Evolutionary conservation across 2,888 invertebrate genomes (phyloP).

Genomic region (Agonopterix arenella): DNA sequence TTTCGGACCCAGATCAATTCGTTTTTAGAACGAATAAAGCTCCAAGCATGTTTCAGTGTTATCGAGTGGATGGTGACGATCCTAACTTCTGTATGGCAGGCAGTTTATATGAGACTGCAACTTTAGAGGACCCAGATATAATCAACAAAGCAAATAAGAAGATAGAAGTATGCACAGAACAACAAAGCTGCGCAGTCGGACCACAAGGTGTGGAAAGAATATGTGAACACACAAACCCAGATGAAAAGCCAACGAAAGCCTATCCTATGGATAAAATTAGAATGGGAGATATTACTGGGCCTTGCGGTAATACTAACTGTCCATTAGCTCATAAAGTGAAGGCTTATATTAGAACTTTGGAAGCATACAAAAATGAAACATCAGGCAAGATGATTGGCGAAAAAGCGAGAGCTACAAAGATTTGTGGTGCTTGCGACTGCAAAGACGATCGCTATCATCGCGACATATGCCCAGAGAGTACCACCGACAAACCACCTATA

Average conservation of each 20-base stretch:
- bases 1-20: conserved; percentile 54
- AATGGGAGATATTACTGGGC: conserved; percentile 67
- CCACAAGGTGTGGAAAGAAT: conserved; percentile 17
- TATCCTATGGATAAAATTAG: conserved; percentile 55
- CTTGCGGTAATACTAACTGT: conserved; percentile 64
- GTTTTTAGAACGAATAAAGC: conserved; percentile 64
- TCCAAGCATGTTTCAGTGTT: conserved; percentile 62
- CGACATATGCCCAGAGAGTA: conserved; percentile 10
- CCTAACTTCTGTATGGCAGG: conserved; percentile 65
- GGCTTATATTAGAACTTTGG: conserved; percentile 54
- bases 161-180: conserved; percentile 60
- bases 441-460: conserved; percentile 46
- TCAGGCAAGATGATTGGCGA: conserved; percentile 24
- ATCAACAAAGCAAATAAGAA: conserved; percentile 35
- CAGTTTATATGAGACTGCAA: conserved; percentile 58
- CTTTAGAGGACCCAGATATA: conserved; percentile 58
- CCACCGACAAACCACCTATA: conserved; percentile 9
- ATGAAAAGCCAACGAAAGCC: conserved; percentile 27
- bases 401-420: conserved; percentile 33
- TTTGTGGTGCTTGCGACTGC: conserved; percentile 59
- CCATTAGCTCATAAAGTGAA: conserved; percentile 60
- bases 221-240: conserved; percentile 27
- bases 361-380: conserved; percentile 48
- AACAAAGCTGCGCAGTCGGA: conserved; percentile 47
- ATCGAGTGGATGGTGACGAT: conserved; percentile 55